Evolutionary conservation across 37 sponge, comb jelly and placozoan species (phyloP).

Genomic region (Crambe crambe): DNA sequence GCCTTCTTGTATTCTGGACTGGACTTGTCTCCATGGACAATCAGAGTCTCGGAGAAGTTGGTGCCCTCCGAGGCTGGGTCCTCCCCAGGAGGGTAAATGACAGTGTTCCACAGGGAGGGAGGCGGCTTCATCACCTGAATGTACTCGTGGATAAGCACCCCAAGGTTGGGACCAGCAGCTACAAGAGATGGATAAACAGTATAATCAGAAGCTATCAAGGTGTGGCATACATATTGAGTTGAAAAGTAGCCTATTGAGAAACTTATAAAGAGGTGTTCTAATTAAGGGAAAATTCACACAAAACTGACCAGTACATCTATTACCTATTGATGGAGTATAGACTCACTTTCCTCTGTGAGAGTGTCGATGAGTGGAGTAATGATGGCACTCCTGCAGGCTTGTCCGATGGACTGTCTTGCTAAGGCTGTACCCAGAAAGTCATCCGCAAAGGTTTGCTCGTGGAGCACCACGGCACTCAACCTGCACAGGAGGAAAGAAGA

Average conservation of each 20-base stretch:
- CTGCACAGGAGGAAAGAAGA: slow-evolving; percentile 23
- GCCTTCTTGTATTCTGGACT: neutral
- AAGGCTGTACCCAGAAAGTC: slow-evolving; percentile 28
- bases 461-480: slow-evolving; percentile 40
- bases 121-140: slow-evolving; percentile 30
- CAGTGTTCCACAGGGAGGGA: slow-evolving; percentile 14
- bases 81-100: neutral
- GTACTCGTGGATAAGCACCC: slow-evolving; percentile 28
- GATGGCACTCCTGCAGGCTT: slow-evolving; percentile 50
- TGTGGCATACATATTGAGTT: too few relatives aligned
- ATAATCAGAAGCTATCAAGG: too few relatives aligned
- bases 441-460: slow-evolving; percentile 79
- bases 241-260: too few relatives aligned
- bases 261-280: too few relatives aligned
- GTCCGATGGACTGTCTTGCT: slow-evolving; percentile 56
- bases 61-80: neutral
- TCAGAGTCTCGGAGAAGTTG: neutral
- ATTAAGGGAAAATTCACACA: too few relatives aligned
- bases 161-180: slow-evolving; percentile 23
- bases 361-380: slow-evolving; percentile 56
- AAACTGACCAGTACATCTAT: too few relatives aligned
- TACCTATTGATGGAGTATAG: too few relatives aligned
- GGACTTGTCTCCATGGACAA: neutral
- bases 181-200: neutral
- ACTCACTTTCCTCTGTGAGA: slow-evolving; percentile 47